phyloP scores from a whole-genome alignment of 2,113 vertebrate genomes.

The Progne subis region DNA sequence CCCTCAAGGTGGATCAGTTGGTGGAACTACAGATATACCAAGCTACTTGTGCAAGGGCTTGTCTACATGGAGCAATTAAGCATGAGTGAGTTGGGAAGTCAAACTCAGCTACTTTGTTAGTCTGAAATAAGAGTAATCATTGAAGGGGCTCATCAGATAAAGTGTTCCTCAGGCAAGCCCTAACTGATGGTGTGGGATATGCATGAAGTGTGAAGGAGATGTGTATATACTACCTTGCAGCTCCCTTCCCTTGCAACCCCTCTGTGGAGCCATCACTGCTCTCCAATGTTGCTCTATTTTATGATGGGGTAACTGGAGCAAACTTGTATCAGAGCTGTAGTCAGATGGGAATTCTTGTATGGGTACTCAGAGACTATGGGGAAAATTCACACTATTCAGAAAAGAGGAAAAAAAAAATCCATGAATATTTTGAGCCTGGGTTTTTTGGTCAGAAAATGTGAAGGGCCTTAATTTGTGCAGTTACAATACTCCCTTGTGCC shows the following conservation, averaged over 20 bases:
- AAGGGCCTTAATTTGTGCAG: neutral
- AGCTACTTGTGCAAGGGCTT: neutral
- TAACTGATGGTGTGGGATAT: neutral
- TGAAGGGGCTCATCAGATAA: neutral
- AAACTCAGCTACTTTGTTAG: neutral
- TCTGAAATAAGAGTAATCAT: neutral
- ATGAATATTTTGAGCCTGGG: neutral
- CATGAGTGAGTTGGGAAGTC: neutral
- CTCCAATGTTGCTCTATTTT: neutral
- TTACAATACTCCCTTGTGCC: neutral
- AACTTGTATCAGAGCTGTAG: neutral
- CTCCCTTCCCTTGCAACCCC: neutral
- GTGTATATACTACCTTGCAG: neutral
- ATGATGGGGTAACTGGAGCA: neutral
- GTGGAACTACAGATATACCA: neutral
- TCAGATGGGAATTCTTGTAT: neutral
- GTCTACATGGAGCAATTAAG: neutral
- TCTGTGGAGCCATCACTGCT: neutral
- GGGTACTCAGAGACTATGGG: neutral
- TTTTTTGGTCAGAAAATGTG: neutral
- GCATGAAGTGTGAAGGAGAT: neutral
- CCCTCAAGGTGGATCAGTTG: constrained; percentile 6
- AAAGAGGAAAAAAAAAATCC: neutral
- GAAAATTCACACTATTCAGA: neutral
- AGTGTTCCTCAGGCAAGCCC: neutral